These are phyloP conservation scores for Lagocephalus sceleratus DNA, from an alignment of 2,797 vertebrate species.

Conservation along the genomic window DNA sequence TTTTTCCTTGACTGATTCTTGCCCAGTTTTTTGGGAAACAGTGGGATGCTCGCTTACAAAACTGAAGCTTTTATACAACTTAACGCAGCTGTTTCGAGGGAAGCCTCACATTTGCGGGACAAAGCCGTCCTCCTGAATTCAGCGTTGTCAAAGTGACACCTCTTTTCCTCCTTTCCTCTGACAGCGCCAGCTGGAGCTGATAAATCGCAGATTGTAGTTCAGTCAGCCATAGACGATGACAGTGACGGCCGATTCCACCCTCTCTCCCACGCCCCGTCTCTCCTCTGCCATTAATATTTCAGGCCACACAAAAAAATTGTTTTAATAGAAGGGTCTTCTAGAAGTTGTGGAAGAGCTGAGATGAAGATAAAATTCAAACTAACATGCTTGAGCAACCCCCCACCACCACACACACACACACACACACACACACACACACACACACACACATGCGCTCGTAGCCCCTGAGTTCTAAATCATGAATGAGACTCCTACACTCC, in stretches of 20 bases:
- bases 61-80: slow-evolving; percentile 19
- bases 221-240: slow-evolving; percentile 50
- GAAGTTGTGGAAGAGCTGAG: slow-evolving; percentile 43
- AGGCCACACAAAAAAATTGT: slow-evolving; percentile 55
- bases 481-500: slow-evolving; percentile 72
- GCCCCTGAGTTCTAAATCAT: slow-evolving; percentile 69
- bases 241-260: slow-evolving; percentile 63
- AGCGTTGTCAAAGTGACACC: slow-evolving; percentile 48
- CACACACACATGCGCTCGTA: not conserved
- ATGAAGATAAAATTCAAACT: slow-evolving; percentile 67
- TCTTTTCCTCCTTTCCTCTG: slow-evolving; percentile 41
- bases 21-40: too few species aligned
- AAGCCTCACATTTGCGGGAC: slow-evolving; percentile 34
- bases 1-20: too few species aligned
- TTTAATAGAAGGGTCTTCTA: slow-evolving; percentile 68
- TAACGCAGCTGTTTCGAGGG: slow-evolving; percentile 28
- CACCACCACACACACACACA: too few species aligned
- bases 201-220: slow-evolving; percentile 56
- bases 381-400: slow-evolving; percentile 49
- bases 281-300: slow-evolving; percentile 67
- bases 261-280: slow-evolving; percentile 49
- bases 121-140: slow-evolving; percentile 40
- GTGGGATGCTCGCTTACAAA: slow-evolving; percentile 8
- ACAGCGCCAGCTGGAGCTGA: slow-evolving; percentile 60
- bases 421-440: slow-evolving; percentile 11